A percentile compares a stretch with the other conserved stretches of the same genome.
These are phyloP conservation scores for Zosterops lateralis DNA, from an alignment of 2,113 vertebrate genomes.

Conservation along the genomic window DNA sequence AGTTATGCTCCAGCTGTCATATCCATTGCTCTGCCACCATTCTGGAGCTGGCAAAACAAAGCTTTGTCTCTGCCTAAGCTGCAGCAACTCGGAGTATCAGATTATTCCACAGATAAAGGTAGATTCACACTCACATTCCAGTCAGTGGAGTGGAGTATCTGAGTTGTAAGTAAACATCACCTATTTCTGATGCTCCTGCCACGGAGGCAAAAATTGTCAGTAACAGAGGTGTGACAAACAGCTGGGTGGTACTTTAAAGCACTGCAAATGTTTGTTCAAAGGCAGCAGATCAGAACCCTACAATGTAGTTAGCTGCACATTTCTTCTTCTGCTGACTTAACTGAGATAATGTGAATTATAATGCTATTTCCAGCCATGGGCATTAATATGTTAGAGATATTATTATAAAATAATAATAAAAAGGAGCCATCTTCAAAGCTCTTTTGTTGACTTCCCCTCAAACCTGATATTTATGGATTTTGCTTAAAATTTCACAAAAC, in stretches of 20 bases:
- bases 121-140: background rate
- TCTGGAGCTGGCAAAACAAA: background rate
- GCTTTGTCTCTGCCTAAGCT: background rate
- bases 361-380: background rate
- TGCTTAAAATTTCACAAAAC: background rate
- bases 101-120: background rate
- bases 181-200: background rate
- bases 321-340: background rate
- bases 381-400: background rate
- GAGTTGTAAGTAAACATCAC: background rate
- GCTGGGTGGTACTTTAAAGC: background rate
- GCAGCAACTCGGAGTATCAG: background rate
- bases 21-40: background rate
- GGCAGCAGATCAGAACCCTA: background rate
- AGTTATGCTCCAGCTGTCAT: background rate
- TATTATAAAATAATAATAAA: background rate
- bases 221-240: background rate
- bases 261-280: background rate
- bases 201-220: background rate
- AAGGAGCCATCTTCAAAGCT: background rate
- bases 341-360: background rate
- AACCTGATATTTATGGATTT: slow-evolving; percentile 9
- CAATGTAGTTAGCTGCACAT: background rate
- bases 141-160: fast-evolving
- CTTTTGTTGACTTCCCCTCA: background rate